These are phyloP conservation scores for Gortyna flavago DNA, from an alignment of 2,888 invertebrate genomes.

Conservation along the genomic window DNA sequence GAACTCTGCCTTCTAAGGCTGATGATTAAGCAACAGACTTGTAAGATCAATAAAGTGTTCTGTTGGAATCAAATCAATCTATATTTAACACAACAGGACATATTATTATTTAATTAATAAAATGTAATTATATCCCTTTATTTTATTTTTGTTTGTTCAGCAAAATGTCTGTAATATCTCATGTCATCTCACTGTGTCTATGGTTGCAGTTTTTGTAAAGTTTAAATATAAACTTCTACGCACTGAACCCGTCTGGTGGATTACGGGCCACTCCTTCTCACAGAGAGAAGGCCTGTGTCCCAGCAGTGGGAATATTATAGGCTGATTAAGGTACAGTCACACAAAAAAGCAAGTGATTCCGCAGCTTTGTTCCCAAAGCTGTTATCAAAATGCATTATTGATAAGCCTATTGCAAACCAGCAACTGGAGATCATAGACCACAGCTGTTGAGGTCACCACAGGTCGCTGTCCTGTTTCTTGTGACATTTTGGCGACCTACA, in stretches of 20 bases:
- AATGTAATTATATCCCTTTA: background rate
- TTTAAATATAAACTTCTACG: background rate
- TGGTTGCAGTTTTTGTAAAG: background rate
- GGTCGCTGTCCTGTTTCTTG: constrained; percentile 16
- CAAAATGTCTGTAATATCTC: background rate
- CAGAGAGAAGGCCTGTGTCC: too few species aligned
- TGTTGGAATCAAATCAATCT: background rate
- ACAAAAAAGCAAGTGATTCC: background rate
- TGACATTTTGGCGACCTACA: constrained; percentile 28
- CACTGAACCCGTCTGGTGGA: too few species aligned
- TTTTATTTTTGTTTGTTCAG: background rate
- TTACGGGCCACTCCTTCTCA: too few species aligned
- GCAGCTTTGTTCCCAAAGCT: background rate
- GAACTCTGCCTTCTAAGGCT: background rate
- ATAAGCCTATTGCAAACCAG: background rate
- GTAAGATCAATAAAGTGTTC: background rate
- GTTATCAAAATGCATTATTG: background rate
- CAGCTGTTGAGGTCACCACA: constrained; percentile 28
- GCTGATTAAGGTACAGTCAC: too few species aligned
- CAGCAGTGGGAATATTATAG: too few species aligned
- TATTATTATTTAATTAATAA: background rate
- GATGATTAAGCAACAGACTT: background rate
- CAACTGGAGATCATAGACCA: constrained; percentile 3
- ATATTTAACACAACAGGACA: background rate
- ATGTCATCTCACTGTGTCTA: background rate